Conservation (phyloP, 2,888 invertebrate species). For the Eucera pruinosa region DNA sequence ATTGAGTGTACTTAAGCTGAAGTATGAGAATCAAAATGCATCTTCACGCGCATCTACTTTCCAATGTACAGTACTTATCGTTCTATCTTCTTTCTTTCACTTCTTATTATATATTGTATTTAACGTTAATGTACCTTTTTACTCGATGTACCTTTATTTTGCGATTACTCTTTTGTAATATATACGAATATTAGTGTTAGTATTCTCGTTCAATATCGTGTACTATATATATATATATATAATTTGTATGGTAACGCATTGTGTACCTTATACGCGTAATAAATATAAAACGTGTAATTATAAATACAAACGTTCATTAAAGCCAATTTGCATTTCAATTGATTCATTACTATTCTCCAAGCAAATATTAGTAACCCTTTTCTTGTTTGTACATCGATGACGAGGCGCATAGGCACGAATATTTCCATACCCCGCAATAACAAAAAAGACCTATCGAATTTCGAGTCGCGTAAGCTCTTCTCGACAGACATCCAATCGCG, state of each 20-base stretch:
- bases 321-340: background rate
- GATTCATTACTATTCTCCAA: background rate
- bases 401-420: too few species aligned
- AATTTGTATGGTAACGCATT: conserved; percentile 45
- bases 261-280: conserved; percentile 60
- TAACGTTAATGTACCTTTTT: too few species aligned
- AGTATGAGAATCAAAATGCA: conserved; percentile 65
- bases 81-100: background rate
- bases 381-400: background rate
- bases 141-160: conserved; percentile 37
- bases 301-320: conserved; percentile 19
- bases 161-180: conserved; percentile 51
- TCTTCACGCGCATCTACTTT: conserved; percentile 60
- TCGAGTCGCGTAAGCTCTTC: background rate
- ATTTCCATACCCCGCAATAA: conserved; percentile 7
- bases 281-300: conserved; percentile 49
- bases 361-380: too few species aligned
- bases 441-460: conserved; percentile 13
- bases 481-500: conserved; percentile 30
- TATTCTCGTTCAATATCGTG: conserved; percentile 38
- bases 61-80: conserved; percentile 61
- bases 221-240: conserved; percentile 30
- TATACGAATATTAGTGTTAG: conserved; percentile 41
- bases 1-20: conserved; percentile 53
- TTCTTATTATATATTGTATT: conserved; percentile 49